Evolutionary conservation across 2,797 vertebrate genomes (phyloP).

Genomic region (Enteromius viviparus): DNA sequence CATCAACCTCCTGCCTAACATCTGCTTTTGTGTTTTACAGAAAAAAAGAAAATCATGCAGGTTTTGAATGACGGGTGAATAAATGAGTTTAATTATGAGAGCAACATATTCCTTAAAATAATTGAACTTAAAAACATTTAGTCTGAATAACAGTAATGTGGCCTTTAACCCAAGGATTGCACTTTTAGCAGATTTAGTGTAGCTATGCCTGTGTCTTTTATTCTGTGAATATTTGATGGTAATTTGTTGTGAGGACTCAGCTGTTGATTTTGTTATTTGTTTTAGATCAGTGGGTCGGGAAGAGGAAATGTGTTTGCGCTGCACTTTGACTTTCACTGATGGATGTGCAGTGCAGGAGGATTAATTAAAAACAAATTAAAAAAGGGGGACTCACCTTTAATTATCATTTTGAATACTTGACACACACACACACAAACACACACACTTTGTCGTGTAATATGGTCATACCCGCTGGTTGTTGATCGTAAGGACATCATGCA

Average conservation of each 20-base stretch:
- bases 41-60: constrained; percentile 7
- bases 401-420: neutral
- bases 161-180: constrained; percentile 12
- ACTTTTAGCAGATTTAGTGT: constrained; percentile 44
- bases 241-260: constrained; percentile 45
- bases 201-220: constrained; percentile 37
- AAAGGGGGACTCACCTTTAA: constrained; percentile 43
- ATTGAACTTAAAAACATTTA: neutral
- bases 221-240: constrained; percentile 44
- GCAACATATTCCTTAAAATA: neutral
- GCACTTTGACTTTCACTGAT: constrained; percentile 46
- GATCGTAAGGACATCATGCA: neutral
- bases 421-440: neutral
- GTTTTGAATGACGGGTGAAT: constrained; percentile 17
- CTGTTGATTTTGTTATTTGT: constrained; percentile 61
- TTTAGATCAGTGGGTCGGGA: constrained; percentile 56
- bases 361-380: constrained; percentile 57
- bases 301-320: constrained; percentile 49
- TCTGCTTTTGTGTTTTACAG: constrained; percentile 10
- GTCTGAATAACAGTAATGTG: neutral
- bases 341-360: constrained; percentile 32
- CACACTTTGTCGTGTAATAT: neutral
- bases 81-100: neutral
- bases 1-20: neutral
- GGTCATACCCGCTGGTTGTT: neutral